Evolutionary conservation across 1,140 invertebrate genomes (phyloP), one percentile per base, ranked within the genome.

Genomic region (Polypedilum vanderplanki): DNA sequence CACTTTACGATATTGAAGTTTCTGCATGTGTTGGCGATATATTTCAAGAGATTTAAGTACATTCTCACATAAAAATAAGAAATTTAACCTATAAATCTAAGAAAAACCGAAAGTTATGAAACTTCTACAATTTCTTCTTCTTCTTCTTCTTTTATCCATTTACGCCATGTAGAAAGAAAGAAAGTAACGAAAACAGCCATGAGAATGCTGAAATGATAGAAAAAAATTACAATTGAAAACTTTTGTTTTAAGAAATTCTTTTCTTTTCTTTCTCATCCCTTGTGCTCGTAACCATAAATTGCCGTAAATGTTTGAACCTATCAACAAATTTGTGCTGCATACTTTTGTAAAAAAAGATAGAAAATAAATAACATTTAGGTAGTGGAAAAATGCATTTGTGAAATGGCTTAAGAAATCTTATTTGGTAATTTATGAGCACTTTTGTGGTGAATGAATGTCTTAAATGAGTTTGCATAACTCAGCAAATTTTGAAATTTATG

Each of bases 401-500:
- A 57, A 57, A 57, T 57, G 24, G 24, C 24, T 33, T 33, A 57
- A 57, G 46, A 57, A 57, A 15, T 4, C 3, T 57, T n/a, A n/a
- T n/a, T 57, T 57, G 46, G 15, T n/a, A 57, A 57, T 57, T 57
- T 57, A 57, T 57, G 46, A 15, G 12, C n/a, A 57, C n/a, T 15
- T 12, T 15, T 33, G 24, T 33, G 24, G 12, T 15, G 15, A 46
- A 57, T n/a, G n/a, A 57, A 57, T 57, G n/a, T n/a, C 46, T 57
- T n/a, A 57, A 57, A 57, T 57, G 46, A 57, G 46, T 57, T 57
- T 57, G n/a, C 46, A 57, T 57, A 57, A 57, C 46, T 57, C 46
- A 57, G 46, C 46, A 57, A 4, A 12, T 57, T 57, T 57, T 15
- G 12, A 57, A 57, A 57, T 57, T 57, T 57, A 57, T 57, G 46